Evolutionary conservation across 2,888 invertebrate genomes (phyloP), one percentile per base, ranked within the genome.

Genomic region (Diaphora mendica): DNA sequence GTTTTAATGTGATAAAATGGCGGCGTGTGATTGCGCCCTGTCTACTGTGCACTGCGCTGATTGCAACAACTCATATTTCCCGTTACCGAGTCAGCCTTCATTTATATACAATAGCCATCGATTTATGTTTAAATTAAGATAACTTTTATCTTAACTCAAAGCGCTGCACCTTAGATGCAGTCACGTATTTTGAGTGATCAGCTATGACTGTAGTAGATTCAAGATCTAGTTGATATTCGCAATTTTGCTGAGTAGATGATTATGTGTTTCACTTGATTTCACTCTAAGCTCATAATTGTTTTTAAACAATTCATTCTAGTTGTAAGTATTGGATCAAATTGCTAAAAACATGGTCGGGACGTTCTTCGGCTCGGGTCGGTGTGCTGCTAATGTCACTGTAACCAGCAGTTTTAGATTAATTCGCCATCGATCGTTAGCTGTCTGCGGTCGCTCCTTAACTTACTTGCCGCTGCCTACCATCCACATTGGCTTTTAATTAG

Each of bases 401-500:
- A 9, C 20, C 20, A 48, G 73, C 73, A 75, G 76, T 71, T 64
- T 55, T 20, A 48, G 70, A 77, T 82, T 82, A 75, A 82, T 77
- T 72, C 59, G 69, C 64, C 64, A 81, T 81, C 83, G 78, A 81
- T 77, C 76, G 76, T 68, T 62, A 42, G 71, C 69, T 59, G 42
- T 35, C 67, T 42, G 76, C 26, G 71, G 65, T 64, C 64, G 72
- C 73, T 71, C 67, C 68, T 75, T 71, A 76, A 75, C 77, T 77
- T 78, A 76, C 74, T 81, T 77, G 76, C 33, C 39, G 73, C 59
- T 48, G 23, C 74, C 66, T 78, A 39, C 68, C 64, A 69, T 70
- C 66, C 75, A 78, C 78, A 82, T 83, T 81, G 80, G 86, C 71
- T 85, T 79, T 78, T 83, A 82, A 85, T 87, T 80, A 83, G 79